These are phyloP conservation scores for Lasioglossum marginatum DNA, from an alignment of 2,888 invertebrate genomes.

Conservation along the genomic window DNA sequence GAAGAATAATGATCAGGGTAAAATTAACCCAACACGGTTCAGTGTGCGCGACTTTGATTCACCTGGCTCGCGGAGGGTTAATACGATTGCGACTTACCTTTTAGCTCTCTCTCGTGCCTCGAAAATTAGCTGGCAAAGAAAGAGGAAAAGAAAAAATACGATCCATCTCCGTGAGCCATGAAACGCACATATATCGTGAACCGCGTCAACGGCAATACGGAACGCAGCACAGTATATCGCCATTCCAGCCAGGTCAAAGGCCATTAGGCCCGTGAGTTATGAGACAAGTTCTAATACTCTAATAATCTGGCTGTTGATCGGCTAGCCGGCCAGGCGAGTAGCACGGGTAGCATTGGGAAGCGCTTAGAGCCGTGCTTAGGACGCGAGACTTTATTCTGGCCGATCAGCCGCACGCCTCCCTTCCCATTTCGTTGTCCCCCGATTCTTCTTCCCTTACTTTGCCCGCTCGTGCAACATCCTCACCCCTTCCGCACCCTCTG, in stretches of 20 bases:
- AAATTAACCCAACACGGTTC: too few species aligned
- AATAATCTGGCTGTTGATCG: constrained; percentile 83
- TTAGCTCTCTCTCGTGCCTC: background rate
- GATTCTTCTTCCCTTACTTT: constrained; percentile 63
- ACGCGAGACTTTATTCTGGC: constrained; percentile 79
- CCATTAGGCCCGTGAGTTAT: constrained; percentile 83
- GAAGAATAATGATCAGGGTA: too few species aligned
- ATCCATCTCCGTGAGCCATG: constrained; percentile 14
- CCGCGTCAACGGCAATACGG: constrained; percentile 80
- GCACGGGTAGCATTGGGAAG: constrained; percentile 55
- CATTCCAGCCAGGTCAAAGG: constrained; percentile 68
- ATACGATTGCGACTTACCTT: background rate
- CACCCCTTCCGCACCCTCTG: constrained; percentile 45
- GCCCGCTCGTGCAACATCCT: constrained; percentile 46
- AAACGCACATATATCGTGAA: constrained; percentile 69
- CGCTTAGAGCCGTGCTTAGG: constrained; percentile 50
- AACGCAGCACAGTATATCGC: constrained; percentile 65
- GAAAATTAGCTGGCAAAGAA: background rate
- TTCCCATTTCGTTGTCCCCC: constrained; percentile 62
- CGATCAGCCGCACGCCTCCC: constrained; percentile 81
- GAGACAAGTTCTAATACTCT: constrained; percentile 84
- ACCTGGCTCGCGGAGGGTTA: too few species aligned
- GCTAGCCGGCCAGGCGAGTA: constrained; percentile 60
- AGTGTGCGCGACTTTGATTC: too few species aligned
- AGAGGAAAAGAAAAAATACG: constrained; percentile 1